phyloP scores from a whole-genome alignment of 2,113 vertebrate genomes.

The Onychostruthus taczanowskii region DNA sequence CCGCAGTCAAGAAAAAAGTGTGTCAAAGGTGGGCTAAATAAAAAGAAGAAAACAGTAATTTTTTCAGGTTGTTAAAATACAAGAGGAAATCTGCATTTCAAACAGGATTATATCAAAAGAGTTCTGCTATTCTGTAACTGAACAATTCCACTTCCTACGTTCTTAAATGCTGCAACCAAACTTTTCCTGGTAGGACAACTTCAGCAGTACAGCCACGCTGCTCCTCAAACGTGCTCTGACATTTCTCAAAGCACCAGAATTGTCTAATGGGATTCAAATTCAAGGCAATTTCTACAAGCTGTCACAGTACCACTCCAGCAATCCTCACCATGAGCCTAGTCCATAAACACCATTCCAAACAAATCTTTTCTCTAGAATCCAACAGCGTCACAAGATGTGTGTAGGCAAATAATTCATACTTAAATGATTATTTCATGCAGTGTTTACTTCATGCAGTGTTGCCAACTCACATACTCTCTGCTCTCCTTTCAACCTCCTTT shows the following conservation, averaged over 20 bases:
- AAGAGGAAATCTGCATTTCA: not conserved
- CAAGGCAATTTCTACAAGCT: not conserved
- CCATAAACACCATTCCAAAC: not conserved
- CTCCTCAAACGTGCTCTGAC: fast-evolving
- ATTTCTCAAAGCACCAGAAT: not conserved
- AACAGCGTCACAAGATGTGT: not conserved
- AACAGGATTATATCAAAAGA: not conserved
- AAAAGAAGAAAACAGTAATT: not conserved
- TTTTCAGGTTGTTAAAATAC: not conserved
- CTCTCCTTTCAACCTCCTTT: not conserved
- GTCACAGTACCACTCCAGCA: not conserved
- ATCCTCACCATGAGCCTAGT: not conserved
- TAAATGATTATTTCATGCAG: not conserved
- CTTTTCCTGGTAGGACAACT: not conserved
- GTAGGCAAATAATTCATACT: not conserved
- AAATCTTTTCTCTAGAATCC: not conserved
- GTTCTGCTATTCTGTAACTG: not conserved
- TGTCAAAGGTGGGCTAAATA: constrained; percentile 88
- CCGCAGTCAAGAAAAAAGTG: constrained; percentile 96
- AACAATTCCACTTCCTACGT: not conserved
- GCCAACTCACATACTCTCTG: not conserved
- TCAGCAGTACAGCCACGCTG: not conserved
- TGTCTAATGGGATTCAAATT: not conserved
- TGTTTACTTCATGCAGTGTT: not conserved
- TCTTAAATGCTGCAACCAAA: not conserved